These are phyloP conservation scores for Planiliza haematocheilus DNA, from an alignment of 2,113 vertebrate species.

Conservation along the genomic window DNA sequence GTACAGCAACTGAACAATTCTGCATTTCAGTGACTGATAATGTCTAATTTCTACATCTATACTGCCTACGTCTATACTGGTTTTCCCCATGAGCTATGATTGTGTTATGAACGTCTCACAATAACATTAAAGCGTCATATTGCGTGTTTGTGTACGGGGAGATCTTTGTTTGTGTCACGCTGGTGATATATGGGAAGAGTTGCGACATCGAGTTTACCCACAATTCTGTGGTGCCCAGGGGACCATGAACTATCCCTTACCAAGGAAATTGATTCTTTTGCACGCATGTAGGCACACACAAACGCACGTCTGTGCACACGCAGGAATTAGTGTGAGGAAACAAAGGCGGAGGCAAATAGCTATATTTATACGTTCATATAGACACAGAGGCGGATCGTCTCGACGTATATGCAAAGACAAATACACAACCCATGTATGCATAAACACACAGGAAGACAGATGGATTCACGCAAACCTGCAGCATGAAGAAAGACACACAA, in stretches of 20 bases:
- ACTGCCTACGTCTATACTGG: neutral
- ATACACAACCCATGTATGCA: constrained; percentile 24
- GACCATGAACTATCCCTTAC: constrained; percentile 73
- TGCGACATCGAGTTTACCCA: constrained; percentile 74
- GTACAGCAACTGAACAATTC: constrained; percentile 9
- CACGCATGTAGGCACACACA: constrained; percentile 26
- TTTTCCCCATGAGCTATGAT: constrained; percentile 29
- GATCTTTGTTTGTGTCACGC: constrained; percentile 31
- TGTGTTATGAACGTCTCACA: neutral
- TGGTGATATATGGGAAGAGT: constrained; percentile 68
- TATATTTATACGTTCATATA: constrained; percentile 3
- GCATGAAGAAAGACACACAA: constrained; percentile 46
- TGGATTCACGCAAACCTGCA: constrained; percentile 43
- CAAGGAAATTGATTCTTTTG: constrained; percentile 71
- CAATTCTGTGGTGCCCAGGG: constrained; percentile 60
- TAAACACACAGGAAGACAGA: constrained; percentile 38
- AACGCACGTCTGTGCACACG: constrained; percentile 14
- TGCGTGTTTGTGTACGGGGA: constrained; percentile 12
- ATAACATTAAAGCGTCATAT: constrained; percentile 16
- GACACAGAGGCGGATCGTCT: constrained; percentile 2
- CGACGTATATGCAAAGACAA: constrained; percentile 50
- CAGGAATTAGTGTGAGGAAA: constrained; percentile 16
- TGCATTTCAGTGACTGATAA: constrained; percentile 15
- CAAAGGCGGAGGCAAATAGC: constrained; percentile 28
- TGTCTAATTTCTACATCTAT: constrained; percentile 26